Percentiles rank a stretch among this genome's conserved stretches.
phyloP scores from a whole-genome alignment of 2,888 invertebrate genomes.

The Melieria omissa region DNA sequence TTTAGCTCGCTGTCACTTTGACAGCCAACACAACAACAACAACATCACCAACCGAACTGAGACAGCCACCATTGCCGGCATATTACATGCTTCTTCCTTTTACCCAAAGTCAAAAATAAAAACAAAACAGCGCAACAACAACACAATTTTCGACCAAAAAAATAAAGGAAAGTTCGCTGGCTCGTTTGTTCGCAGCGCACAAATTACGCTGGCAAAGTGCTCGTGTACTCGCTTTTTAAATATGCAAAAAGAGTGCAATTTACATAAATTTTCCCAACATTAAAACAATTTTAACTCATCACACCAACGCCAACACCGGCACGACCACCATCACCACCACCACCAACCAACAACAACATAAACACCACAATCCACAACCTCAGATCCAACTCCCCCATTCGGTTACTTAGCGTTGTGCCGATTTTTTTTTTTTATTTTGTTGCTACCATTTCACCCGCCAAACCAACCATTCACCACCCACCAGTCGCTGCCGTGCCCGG shows the following conservation, averaged over 20 bases:
- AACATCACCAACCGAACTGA: neutral
- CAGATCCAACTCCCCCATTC: conserved; percentile 16
- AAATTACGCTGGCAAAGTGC: conserved; percentile 65
- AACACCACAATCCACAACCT: conserved; percentile 11
- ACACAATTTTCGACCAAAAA: too few relatives aligned
- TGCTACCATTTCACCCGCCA: conserved; percentile 7
- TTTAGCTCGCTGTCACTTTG: too few relatives aligned
- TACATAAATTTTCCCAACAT: conserved; percentile 66
- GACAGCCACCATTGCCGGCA: too few relatives aligned
- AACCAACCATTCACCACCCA: conserved; percentile 6
- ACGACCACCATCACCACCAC: conserved; percentile 6
- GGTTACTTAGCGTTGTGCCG: conserved; percentile 3
- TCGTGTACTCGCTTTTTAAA: conserved; percentile 66
- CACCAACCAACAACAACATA: conserved; percentile 12
- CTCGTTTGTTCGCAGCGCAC: conserved; percentile 34
- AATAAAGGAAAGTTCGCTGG: too few relatives aligned
- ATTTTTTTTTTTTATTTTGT: conserved; percentile 2
- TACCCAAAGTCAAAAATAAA: too few relatives aligned
- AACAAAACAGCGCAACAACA: too few relatives aligned
- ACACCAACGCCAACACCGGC: conserved; percentile 44
- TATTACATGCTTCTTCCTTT: too few relatives aligned
- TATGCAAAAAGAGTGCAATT: conserved; percentile 67
- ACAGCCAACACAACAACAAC: conserved; percentile 1
- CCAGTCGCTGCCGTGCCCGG: conserved; percentile 15
- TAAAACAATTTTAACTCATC: conserved; percentile 65